phyloP scores from a whole-genome alignment of 2,888 invertebrate species.

The Agrilus cyanescens region DNA sequence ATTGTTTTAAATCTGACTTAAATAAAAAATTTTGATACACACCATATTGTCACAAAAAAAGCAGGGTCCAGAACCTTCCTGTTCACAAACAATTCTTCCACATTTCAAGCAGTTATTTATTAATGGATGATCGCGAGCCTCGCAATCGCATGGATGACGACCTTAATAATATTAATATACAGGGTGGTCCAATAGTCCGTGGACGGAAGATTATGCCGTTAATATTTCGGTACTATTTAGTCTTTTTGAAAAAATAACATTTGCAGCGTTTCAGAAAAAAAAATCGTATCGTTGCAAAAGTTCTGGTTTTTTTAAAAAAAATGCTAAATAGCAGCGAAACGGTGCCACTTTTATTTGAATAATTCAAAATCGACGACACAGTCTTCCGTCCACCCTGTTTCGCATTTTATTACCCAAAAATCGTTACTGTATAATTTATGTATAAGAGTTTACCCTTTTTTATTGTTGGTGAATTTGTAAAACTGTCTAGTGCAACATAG shows the following conservation, averaged over 20 bases:
- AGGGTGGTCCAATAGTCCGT: no score
- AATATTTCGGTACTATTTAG: neutral
- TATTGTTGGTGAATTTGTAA: slow-evolving; percentile 43
- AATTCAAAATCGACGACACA: no score
- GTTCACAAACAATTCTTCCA: slow-evolving; percentile 87
- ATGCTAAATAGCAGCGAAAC: no score
- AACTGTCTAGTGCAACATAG: slow-evolving; percentile 61
- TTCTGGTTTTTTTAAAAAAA: no score
- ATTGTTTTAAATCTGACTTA: neutral
- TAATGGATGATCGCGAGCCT: slow-evolving; percentile 79
- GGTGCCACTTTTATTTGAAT: no score
- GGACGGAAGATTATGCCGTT: neutral
- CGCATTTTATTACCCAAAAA: slow-evolving; percentile 1
- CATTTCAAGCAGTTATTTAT: slow-evolving; percentile 90
- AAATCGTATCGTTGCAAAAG: no score
- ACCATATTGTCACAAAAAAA: slow-evolving; percentile 84
- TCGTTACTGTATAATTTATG: neutral
- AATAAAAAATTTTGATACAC: slow-evolving; percentile 17
- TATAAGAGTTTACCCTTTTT: slow-evolving; percentile 29
- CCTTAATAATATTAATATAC: slow-evolving; percentile 47
- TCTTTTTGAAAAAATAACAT: no score
- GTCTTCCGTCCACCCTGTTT: no score
- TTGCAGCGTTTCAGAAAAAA: no score
- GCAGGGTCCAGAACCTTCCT: slow-evolving; percentile 96
- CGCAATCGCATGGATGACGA: slow-evolving; percentile 81